Evolutionary conservation across 2,113 vertebrate genomes (phyloP).

Genomic region (Porphyrio hochstetteri): DNA sequence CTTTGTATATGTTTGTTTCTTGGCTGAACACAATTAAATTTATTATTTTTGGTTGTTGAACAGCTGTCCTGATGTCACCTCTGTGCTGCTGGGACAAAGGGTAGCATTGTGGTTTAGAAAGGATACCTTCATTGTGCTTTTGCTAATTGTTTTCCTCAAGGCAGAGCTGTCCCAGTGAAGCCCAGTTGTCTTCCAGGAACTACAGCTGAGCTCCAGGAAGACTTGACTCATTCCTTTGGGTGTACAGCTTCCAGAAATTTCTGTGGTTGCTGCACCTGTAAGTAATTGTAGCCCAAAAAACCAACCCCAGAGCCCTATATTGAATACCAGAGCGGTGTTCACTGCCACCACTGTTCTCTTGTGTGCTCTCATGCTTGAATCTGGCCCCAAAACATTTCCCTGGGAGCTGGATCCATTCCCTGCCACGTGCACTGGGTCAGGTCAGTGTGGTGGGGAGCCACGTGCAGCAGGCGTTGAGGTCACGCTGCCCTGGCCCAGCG

Average conservation of each 20-base stretch:
- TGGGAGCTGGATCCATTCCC: background rate
- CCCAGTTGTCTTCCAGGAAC: background rate
- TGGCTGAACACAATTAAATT: constrained; percentile 14
- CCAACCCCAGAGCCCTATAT: accelerated
- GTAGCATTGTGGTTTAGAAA: background rate
- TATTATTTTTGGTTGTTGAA: background rate
- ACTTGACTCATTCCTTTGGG: background rate
- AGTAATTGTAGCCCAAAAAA: background rate
- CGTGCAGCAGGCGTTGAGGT: background rate
- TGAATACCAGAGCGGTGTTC: background rate
- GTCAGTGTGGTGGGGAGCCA: too few species aligned
- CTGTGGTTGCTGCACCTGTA: background rate
- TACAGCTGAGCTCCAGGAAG: background rate
- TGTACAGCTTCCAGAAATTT: background rate
- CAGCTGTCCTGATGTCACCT: background rate
- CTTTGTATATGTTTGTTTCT: background rate
- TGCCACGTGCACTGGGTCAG: background rate
- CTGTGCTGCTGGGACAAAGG: background rate
- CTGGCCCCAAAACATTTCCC: background rate
- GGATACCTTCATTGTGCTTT: background rate
- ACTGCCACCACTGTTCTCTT: background rate
- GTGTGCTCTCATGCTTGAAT: background rate
- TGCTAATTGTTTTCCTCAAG: background rate
- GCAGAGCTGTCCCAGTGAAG: background rate
- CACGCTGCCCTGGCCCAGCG: accelerated